These are phyloP conservation scores for Sycobia sp. DNA, from an alignment of 1,140 invertebrate genomes.

Conservation along the genomic window DNA sequence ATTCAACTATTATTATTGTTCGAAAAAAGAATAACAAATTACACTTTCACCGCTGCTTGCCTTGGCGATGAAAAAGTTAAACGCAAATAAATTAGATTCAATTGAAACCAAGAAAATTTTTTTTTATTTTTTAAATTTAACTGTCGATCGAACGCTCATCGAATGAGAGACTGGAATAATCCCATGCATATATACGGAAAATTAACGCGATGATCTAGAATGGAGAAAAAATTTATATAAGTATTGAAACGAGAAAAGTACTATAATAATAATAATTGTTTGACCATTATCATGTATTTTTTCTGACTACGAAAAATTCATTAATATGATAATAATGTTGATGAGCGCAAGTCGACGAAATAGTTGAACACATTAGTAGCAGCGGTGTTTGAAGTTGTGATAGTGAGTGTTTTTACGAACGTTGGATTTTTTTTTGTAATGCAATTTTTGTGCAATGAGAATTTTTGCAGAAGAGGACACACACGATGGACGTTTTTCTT, in stretches of 20 bases:
- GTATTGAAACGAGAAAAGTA: not conserved
- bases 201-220: not conserved
- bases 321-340: too few relatives aligned
- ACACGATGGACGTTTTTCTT: slow-evolving; percentile 13
- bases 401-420: slow-evolving; percentile 38
- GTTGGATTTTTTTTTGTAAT: slow-evolving; percentile 40
- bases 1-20: slow-evolving; percentile 34
- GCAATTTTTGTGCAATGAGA: slow-evolving; percentile 45
- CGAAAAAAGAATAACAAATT: slow-evolving; percentile 11
- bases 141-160: slow-evolving; percentile 22
- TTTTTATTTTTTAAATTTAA: slow-evolving; percentile 23
- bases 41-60: slow-evolving; percentile 19
- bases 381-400: slow-evolving; percentile 46
- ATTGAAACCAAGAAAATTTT: slow-evolving; percentile 23
- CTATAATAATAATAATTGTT: slow-evolving; percentile 28
- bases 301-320: too few relatives aligned
- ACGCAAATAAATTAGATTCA: slow-evolving; percentile 32
- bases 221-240: not conserved
- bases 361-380: too few relatives aligned
- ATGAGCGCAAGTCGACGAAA: too few relatives aligned
- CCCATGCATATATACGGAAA: not conserved
- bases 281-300: too few relatives aligned
- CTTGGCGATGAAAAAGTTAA: slow-evolving; percentile 27
- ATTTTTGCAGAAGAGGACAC: slow-evolving; percentile 34
- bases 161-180: slow-evolving; percentile 23